Base-by-base conservation (phyloP, 2,113 vertebrate species). In the Gallinago paraguaiae region DNA sequence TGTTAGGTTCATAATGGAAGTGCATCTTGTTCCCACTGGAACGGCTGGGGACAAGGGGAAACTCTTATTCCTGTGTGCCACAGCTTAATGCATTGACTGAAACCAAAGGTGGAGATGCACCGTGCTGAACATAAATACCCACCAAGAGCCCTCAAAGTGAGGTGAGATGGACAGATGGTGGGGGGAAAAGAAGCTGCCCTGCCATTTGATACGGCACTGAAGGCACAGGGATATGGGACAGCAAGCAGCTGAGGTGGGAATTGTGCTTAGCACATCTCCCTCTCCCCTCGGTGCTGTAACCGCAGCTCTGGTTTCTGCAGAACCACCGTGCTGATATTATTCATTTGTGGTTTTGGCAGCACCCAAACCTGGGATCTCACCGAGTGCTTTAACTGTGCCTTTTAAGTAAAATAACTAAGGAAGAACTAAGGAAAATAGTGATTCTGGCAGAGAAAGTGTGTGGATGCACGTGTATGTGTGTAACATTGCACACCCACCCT, bases 231-330 rank as follows among this genome's bases (percentile, higher is more conserved):
- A 4, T 23, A 65, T n/a, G 7, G 78, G n/a, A 13, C 19, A 43
- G 18, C 2, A 41, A n/a, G 48, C 50, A 71, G 41, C 50, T 33
- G 67, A 51, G 59, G 8, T 39, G 72, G 48, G 54, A 84, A 10
- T 2, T 19, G 59, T 2, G 6, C 35, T 16, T 14, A 28, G 41
- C 1, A 0, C 17, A 72, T 57, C 31, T 50, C 19, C 41, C 41
- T 41, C 64, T 41, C 61, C 10, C 46, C 78, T 63, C 1, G 0
- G 8, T 0, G 1, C 50, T 59, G 65, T 12, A 63, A 12, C 30
- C 79, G 2, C 6, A 4, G 53, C 53, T 3, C 6, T 5, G 17
- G 9, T 23, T 75, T 43, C 64, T 68, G 72, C 43, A 28, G 33
- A 72, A 12, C 57, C 24, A 3, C 16, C 13, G 11, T 5, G 39